Evolutionary conservation across 2,888 invertebrate species (phyloP).

Genomic region (Girardia tigrina): DNA sequence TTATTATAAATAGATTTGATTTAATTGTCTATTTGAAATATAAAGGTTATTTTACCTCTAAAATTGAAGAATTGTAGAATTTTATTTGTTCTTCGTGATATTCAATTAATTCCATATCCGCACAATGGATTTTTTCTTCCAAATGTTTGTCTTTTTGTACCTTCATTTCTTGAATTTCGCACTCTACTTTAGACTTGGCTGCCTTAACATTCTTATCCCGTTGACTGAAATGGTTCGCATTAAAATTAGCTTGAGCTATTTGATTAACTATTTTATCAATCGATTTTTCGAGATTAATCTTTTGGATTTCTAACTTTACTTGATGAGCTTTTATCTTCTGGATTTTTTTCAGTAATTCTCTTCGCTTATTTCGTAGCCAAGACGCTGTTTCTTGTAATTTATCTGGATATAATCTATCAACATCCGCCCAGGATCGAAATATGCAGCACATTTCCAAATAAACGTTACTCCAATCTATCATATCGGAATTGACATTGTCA

Average conservation of each 20-base stretch:
- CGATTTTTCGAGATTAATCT: neutral
- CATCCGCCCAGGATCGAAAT: neutral
- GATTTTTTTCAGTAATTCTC: neutral
- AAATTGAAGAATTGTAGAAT: neutral
- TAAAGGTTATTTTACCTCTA: no score
- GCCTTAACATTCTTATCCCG: neutral
- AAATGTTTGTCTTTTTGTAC: neutral
- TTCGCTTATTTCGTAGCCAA: constrained; percentile 11
- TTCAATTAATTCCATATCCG: neutral
- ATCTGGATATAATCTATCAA: constrained; percentile 26
- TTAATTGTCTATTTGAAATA: no score
- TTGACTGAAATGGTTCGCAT: neutral
- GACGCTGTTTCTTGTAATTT: constrained; percentile 27
- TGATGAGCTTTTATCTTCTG: neutral
- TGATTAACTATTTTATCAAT: neutral
- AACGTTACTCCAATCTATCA: constrained; percentile 2
- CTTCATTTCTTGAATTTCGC: neutral
- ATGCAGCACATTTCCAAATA: neutral
- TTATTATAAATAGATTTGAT: no score
- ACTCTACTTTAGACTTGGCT: neutral
- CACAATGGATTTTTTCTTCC: neutral
- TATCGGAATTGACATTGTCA: constrained; percentile 17
- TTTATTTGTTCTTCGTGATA: constrained; percentile 13
- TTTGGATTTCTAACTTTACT: neutral
- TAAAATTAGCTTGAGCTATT: neutral